These are phyloP conservation scores for Lacerta agilis DNA, from an alignment of 2,797 vertebrate genomes.

Conservation along the genomic window DNA sequence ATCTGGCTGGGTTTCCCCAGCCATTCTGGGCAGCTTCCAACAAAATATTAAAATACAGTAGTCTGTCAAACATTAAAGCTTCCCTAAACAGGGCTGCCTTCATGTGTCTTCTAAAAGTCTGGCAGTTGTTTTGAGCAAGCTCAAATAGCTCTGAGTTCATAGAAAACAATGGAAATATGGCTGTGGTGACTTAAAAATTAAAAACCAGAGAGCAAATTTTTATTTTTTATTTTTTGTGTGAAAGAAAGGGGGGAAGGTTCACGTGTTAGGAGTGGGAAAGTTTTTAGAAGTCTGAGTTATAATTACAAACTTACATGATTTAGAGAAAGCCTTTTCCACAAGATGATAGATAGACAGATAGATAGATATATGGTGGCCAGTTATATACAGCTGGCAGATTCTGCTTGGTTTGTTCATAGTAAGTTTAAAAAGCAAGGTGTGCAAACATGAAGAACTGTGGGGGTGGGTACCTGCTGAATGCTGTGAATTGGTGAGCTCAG, in stretches of 20 bases:
- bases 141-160: background rate
- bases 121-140: no score
- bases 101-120: no score
- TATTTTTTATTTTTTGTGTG: background rate
- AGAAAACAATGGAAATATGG: background rate
- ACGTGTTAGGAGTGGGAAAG: background rate
- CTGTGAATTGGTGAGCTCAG: background rate
- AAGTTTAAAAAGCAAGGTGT: background rate
- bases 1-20: no score
- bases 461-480: background rate
- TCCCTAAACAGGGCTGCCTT: no score
- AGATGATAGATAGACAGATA: background rate
- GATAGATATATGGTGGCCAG: background rate
- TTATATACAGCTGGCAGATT: background rate
- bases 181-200: background rate
- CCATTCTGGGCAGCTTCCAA: no score
- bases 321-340: background rate
- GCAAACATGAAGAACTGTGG: no score
- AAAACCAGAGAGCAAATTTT: background rate
- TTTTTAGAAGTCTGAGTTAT: background rate
- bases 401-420: background rate
- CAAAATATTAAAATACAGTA: no score
- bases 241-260: background rate
- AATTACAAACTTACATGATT: background rate
- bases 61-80: no score